Evolutionary conservation across 2,888 invertebrate species (phyloP), one percentile per base, ranked within the genome.

Genomic region (Pteria penguin): DNA sequence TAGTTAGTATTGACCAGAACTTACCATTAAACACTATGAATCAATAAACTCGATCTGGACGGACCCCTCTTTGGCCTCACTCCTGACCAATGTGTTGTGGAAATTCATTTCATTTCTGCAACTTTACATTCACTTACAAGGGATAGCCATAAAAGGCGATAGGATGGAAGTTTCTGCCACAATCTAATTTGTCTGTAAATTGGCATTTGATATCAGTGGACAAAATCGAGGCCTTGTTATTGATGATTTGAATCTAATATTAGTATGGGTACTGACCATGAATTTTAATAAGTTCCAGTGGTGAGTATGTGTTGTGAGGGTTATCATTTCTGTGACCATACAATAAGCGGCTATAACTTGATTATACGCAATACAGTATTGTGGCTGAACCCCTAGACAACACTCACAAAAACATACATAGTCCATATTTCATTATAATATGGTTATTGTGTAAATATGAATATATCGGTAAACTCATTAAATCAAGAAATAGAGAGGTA

Each of bases 151-250:
- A 70, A 70, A 70, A 54, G 70, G 70, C 61, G 27, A 24, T 2
- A 36, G 45, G 61, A 31, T 61, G 32, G 26, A 70, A 45, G 57
- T 70, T 26, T 63, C 63, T 63, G 45, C 45, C 45, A 24, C 60
- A 45, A 70, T 67, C 54, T 67, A 67, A 67, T 67, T 67, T 67
- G 67, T 67, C 32, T 29, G 29, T 67, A 67, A 67, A 67, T 67
- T 67, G 67, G 67, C 67, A 67, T 67, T 67, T 67, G 32, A 54
- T 67, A 67, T 26, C 33, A 33, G 31, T 55, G 57, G 67, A 55
- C 67, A 67, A 55, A 67, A 26, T 36, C 63, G 55, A 54, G 67
- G 52, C 67, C 32, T 24, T 29, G 54, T 54, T 57, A 60, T 55
- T 55, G 55, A 31, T 70, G 31, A 60, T 70, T 33, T 70, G 70